phyloP scores from a whole-genome alignment of 1,140 invertebrate genomes.

The Chymomyza costata region DNA sequence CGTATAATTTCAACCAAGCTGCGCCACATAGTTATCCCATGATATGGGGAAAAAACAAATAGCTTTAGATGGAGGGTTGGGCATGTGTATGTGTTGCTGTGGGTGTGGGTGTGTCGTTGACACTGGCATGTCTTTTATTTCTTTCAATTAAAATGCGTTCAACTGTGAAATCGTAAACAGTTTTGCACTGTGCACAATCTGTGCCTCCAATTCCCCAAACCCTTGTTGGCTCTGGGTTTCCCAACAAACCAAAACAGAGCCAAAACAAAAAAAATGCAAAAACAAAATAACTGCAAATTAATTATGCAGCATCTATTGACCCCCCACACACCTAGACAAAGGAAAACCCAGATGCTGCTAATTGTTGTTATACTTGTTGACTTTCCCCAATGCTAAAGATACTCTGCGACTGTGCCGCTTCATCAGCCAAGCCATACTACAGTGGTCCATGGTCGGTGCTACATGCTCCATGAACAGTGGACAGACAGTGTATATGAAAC shows the following conservation, averaged over 20 bases:
- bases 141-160: slow-evolving; percentile 68
- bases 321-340: slow-evolving; percentile 9
- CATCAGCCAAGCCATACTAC: slow-evolving; percentile 20
- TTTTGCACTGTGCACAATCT: slow-evolving; percentile 31
- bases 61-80: too few relatives aligned
- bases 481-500: too few relatives aligned
- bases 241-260: background rate
- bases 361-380: slow-evolving; percentile 68
- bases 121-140: slow-evolving; percentile 63
- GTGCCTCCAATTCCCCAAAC: background rate
- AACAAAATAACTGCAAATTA: slow-evolving; percentile 59
- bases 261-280: slow-evolving; percentile 29
- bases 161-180: slow-evolving; percentile 69
- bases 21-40: too few relatives aligned
- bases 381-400: background rate
- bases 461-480: background rate
- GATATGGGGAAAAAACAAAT: too few relatives aligned
- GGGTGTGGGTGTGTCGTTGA: slow-evolving; percentile 52
- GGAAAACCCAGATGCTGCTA: slow-evolving; percentile 54
- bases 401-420: slow-evolving; percentile 23
- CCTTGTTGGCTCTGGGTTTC: background rate
- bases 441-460: background rate
- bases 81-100: background rate
- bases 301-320: slow-evolving; percentile 55
- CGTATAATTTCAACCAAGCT: too few relatives aligned